phyloP scores from a whole-genome alignment of 1,140 invertebrate species.

The Sycobia sp. region DNA sequence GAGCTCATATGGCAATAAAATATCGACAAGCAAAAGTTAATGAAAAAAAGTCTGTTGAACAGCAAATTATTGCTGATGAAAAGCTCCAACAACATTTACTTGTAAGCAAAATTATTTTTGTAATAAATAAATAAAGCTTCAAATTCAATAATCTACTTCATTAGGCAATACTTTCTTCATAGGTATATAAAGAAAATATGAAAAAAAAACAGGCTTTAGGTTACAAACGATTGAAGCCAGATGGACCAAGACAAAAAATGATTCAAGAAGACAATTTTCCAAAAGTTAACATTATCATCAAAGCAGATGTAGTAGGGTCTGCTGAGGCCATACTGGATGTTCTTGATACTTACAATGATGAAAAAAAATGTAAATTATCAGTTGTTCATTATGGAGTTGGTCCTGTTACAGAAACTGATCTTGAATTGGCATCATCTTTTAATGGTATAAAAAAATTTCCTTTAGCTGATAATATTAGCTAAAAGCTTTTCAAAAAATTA shows the following conservation, averaged over 20 bases:
- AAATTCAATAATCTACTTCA: too few relatives aligned
- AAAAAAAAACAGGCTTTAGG: slow-evolving; percentile 67
- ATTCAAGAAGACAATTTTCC: slow-evolving; percentile 57
- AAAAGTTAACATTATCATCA: slow-evolving; percentile 67
- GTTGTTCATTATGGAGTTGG: slow-evolving; percentile 92
- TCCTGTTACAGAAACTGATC: slow-evolving; percentile 77
- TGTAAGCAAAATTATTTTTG: slow-evolving; percentile 37
- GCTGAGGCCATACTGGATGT: slow-evolving; percentile 93
- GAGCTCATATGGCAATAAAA: slow-evolving; percentile 73
- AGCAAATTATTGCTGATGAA: slow-evolving; percentile 67
- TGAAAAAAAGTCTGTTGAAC: slow-evolving; percentile 66
- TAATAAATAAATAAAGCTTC: too few relatives aligned
- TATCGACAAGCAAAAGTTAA: slow-evolving; percentile 66
- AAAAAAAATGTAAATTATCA: slow-evolving; percentile 78
- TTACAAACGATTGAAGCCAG: slow-evolving; percentile 47
- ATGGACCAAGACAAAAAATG: slow-evolving; percentile 65
- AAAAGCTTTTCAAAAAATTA: too few relatives aligned
- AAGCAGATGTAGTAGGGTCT: slow-evolving; percentile 86
- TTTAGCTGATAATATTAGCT: too few relatives aligned
- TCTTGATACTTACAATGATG: slow-evolving; percentile 81
- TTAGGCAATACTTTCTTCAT: neutral
- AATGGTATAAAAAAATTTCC: slow-evolving; percentile 65
- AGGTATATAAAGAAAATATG: slow-evolving; percentile 72
- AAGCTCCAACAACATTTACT: slow-evolving; percentile 72
- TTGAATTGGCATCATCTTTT: slow-evolving; percentile 86